Percentiles rank a stretch among this genome's conserved stretches.
These are phyloP conservation scores for Lacerta bilineata DNA, from an alignment of 2,797 vertebrate species.

Conservation along the genomic window DNA sequence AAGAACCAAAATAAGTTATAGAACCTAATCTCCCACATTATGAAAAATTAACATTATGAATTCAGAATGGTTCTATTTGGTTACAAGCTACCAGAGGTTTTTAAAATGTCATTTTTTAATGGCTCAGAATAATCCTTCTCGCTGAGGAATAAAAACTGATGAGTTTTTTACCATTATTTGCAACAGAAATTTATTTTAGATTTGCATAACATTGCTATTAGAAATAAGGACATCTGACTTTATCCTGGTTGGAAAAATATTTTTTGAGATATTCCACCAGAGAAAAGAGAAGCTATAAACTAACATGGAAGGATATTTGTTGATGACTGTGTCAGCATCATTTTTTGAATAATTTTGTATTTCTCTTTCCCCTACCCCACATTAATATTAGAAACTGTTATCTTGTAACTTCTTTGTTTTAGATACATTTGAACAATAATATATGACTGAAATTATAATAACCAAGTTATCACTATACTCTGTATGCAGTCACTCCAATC, in stretches of 20 bases:
- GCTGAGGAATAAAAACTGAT: conserved; percentile 35
- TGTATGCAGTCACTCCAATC: neutral
- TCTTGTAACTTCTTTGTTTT: neutral
- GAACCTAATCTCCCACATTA: conserved; percentile 36
- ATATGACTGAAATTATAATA: neutral
- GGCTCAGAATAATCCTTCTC: conserved; percentile 23
- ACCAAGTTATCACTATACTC: neutral
- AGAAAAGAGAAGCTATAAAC: neutral
- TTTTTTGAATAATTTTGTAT: neutral
- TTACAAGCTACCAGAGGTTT: conserved; percentile 24
- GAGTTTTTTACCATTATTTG: conserved; percentile 18
- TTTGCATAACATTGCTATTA: conserved; percentile 10
- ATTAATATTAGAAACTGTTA: neutral
- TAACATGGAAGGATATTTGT: neutral
- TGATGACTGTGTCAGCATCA: neutral
- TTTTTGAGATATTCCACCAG: neutral
- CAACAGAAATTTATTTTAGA: conserved; percentile 17
- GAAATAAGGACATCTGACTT: neutral
- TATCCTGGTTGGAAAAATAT: neutral
- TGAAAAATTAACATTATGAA: conserved; percentile 25
- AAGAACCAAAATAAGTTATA: conserved; percentile 46
- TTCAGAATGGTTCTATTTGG: conserved; percentile 44
- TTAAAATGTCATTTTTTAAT: conserved; percentile 45
- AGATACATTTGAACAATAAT: neutral
- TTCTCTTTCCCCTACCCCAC: neutral